A percentile compares a stretch with the other conserved stretches of the same genome.
phyloP scores from a whole-genome alignment of 2,888 invertebrate genomes.

The Drosophila imparisetae region DNA sequence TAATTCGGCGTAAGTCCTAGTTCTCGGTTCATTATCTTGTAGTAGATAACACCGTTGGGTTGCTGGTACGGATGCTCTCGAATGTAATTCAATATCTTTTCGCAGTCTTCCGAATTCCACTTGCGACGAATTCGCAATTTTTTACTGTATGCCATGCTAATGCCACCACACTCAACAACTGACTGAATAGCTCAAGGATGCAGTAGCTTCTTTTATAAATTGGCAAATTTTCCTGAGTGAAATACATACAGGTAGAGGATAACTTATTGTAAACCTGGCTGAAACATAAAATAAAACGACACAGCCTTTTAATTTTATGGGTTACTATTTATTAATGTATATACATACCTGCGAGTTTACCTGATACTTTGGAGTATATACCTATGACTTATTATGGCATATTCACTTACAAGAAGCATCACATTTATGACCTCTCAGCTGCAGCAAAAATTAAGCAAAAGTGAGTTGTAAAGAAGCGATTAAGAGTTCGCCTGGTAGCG shows the following conservation, averaged over 20 bases:
- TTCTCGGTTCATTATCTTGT: neutral
- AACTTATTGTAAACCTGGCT: neutral
- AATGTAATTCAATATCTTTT: slow-evolving; percentile 3
- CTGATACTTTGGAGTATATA: neutral
- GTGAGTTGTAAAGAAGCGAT: neutral
- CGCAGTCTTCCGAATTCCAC: slow-evolving; percentile 3
- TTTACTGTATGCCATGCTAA: neutral
- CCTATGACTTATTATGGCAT: neutral
- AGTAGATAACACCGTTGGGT: slow-evolving; percentile 2
- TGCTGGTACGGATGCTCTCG: neutral
- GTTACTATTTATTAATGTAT: neutral
- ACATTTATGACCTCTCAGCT: neutral
- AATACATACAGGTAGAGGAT: neutral
- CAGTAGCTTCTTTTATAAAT: neutral
- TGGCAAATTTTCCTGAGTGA: neutral
- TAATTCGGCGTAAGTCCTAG: neutral
- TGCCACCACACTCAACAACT: neutral
- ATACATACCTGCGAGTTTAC: too few species aligned
- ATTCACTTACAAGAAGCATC: neutral
- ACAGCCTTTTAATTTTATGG: neutral
- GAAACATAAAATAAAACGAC: neutral
- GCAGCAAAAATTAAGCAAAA: neutral
- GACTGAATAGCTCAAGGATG: neutral
- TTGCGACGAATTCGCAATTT: neutral
- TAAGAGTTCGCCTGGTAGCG: too few species aligned